Base-by-base conservation (phyloP, 2,113 vertebrate species). In the Myocastor coypus region DNA sequence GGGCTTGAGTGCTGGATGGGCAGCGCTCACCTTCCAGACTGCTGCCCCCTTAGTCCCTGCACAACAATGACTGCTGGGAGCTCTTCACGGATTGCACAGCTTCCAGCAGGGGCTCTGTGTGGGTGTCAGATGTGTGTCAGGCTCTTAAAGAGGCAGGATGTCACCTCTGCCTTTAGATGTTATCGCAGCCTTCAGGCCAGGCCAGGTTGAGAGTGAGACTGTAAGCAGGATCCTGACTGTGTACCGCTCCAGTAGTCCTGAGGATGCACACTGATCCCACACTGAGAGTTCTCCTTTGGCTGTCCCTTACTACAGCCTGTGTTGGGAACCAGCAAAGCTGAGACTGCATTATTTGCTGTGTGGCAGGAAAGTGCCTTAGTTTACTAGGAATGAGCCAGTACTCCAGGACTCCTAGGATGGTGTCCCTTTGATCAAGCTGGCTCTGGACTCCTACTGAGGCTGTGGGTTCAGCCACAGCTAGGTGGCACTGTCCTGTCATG, bases 381-480 rank as follows among this genome's bases (percentile, higher is more conserved):
- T 59, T 46, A 16, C 77, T 80, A 52, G 63, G 46, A 87, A 80
- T 61, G 57, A 75, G 42, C 17, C 78, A 26, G 8, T 40, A 11
- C 37, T 61, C 30, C 55, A 14, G n/a, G 46, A 50, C 46, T 85
- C 40, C 87, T 71, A 34, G 37, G 66, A 37, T 22, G 50, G 46
- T 0, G 1, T 14, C 12, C 1, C n/a, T 71, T 32, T 89, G 66
- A 69, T 37, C 7, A n/a, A 40, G 6, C 30, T 0, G 0, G 64
- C 55, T 69, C 40, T 22, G 5, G 75, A 7, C 17, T 20, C 57
- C 32, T n/a, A 40, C 37, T 19, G 50, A 13, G 61, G 82, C 78
- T 95, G 24, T 85, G 68, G 19, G 19, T 66, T 46, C 12, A 28
- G 78, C 20, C 1, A 13, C 88, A n/a, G 42, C 64, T 85, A 94